Evolutionary conservation across 2,888 invertebrate genomes (phyloP), one percentile per base, ranked within the genome.

Genomic region (Noctua janthe): DNA sequence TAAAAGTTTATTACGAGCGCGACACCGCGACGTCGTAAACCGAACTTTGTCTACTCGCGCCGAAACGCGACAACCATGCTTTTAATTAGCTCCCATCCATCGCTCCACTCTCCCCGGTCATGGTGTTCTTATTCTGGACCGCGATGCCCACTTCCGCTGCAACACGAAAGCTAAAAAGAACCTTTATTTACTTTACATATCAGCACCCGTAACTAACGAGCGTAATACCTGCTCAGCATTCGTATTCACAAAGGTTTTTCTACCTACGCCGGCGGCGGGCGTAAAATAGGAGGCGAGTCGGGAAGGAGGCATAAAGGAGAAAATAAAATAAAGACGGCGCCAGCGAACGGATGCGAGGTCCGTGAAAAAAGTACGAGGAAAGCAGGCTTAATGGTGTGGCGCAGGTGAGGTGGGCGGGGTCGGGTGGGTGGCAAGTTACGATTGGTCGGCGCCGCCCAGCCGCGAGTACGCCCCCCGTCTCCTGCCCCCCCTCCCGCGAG

Each of bases 271-370:
- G 92, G 92, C 92, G 93, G 92, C 96, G 96, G 96, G 96, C 96
- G 96, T 96, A 92, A 96, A 96, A 96, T 95, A 96, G 97, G 96
- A 96, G 96, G 96, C 94, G 95, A 96, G 92, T 83, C 94, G 93
- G 95, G 95, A 96, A 96, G 96, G 97, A 97, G 97, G 96, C 94
- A 95, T 94, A 94, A 96, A 96, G 96, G 96, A 97, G 96, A 96
- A 97, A 97, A 97, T 97, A 96, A 97, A 97, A 96, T 97, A 95
- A 96, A 97, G 97, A 97, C 96, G 96, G 95, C 95, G 95, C 95
- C 95, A 95, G 93, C 91, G 94, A 96, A 94, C 96, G 96, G 96
- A 96, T 96, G 93, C 94, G 96, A 95, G 95, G 96, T 96, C 96
- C 96, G 95, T 95, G 96, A 96, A 97, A 97, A 97, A 97, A 97